Evolutionary conservation across 2,113 vertebrate genomes (phyloP).

Genomic region (Epinephelus fuscoguttatus): DNA sequence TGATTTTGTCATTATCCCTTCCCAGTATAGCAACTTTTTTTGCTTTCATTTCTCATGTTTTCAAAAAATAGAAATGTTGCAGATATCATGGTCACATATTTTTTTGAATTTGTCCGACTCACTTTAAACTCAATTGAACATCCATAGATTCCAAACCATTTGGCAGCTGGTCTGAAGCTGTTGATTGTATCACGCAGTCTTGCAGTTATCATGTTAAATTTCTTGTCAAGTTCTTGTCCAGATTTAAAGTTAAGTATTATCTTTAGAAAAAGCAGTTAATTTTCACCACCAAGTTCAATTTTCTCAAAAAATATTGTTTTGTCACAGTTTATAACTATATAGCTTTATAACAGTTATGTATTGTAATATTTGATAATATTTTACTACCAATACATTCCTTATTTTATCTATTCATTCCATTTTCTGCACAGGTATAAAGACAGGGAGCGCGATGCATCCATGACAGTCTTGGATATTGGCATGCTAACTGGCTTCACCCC

Average conservation of each 20-base stretch:
- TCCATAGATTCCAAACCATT: neutral
- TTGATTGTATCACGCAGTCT: neutral
- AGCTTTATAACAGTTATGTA: neutral
- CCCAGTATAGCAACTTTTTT: too few relatives aligned
- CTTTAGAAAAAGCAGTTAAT: neutral
- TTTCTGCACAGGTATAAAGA: constrained; percentile 60
- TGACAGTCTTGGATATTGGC: constrained; percentile 85
- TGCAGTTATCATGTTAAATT: too few relatives aligned
- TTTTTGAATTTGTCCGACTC: too few relatives aligned
- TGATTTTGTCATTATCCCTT: too few relatives aligned
- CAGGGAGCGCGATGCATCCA: constrained; percentile 65
- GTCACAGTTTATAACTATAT: neutral
- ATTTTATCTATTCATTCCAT: constrained; percentile 15
- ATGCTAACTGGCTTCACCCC: constrained; percentile 83
- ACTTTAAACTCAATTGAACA: neutral
- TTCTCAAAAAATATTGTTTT: neutral
- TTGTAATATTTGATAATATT: neutral
- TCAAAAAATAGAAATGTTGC: too few relatives aligned
- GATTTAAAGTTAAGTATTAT: neutral
- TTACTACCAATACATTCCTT: neutral
- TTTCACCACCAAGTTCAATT: neutral
- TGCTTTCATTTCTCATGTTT: too few relatives aligned
- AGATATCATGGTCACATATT: too few relatives aligned
- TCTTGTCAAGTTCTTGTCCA: too few relatives aligned
- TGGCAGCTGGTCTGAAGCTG: neutral